Evolutionary conservation across 1,140 invertebrate species (phyloP), one percentile per base, ranked within the genome.

Genomic region (Hesperophylax magnus): DNA sequence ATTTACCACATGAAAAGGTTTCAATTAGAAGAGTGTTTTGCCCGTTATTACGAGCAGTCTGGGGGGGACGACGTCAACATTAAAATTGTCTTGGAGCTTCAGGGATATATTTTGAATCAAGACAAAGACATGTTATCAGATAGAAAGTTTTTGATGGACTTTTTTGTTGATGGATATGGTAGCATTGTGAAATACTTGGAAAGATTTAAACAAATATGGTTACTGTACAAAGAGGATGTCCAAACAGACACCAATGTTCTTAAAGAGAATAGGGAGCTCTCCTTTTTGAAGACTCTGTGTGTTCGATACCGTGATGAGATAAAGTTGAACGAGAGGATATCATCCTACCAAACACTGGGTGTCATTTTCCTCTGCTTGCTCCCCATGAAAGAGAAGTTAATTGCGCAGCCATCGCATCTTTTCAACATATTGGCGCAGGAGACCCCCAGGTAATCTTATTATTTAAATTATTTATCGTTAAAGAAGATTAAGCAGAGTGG

Each of bases 21-120:
- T 9, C 89, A 87, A 17, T 91, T 93, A 11, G 91, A 91, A 69
- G 90, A 93, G n/a, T 90, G 92, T n/a, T 86, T 93, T 0, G 88
- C 88, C 2, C 92, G 94, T 84, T 86, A 89, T 7, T 82, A 84
- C 0, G 79, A 89, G 20, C 85, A 89, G 83, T 87, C 87, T 77
- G 88, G 89, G 88, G 91, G 86, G 67, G 95, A 95, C 80, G 95
- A 95, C 0, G 92, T 94, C 18, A 93, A 96, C 63, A 94, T 95
- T 90, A 92, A 17, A 18, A 72, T 9, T 22, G 24, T 72, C 18
- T 22, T 72, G 18, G 52, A 52, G 18, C 69, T 72, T 72, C 65
- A 71, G 9, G 85, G 89, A 31, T 91, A 91, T 79, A 91, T 95
- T 7, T 89, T 96, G 86, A 91, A 92, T 54, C 91, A 93, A 81